A percentile compares a stretch with the other conserved stretches of the same genome.
phyloP scores from a whole-genome alignment of 2,888 invertebrate species.

The Poecilobothrus nobilitatus region DNA sequence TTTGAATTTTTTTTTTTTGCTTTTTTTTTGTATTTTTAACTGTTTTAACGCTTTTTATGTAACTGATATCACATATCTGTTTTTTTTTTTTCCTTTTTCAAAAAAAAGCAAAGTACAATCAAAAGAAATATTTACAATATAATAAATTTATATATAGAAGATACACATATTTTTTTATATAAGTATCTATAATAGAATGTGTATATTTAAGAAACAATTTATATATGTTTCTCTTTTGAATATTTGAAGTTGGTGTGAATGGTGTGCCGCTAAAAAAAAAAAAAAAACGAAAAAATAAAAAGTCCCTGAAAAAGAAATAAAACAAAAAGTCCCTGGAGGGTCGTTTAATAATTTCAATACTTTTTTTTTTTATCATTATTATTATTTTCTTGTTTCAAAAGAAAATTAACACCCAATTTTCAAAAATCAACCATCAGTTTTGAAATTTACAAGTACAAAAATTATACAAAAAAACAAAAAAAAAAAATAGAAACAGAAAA shows the following conservation, averaged over 20 bases:
- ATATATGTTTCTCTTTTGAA: no score
- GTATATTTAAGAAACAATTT: no score
- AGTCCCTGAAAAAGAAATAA: no score
- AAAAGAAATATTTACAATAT: no score
- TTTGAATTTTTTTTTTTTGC: no score
- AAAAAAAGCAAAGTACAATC: no score
- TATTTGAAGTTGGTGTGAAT: not conserved
- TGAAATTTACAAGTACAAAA: not conserved
- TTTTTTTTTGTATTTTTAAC: no score
- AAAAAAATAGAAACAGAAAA: not conserved
- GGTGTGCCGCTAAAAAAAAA: not conserved
- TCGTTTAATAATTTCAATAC: not conserved
- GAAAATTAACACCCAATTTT: slow-evolving; percentile 6
- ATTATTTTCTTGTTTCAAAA: not conserved
- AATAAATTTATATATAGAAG: no score
- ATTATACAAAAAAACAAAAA: not conserved
- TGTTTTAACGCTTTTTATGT: no score
- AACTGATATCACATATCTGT: no score
- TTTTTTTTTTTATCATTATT: not conserved
- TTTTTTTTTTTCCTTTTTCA: no score
- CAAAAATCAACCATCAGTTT: slow-evolving; percentile 1
- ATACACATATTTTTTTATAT: not conserved
- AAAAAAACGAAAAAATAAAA: not conserved
- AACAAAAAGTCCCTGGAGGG: not conserved
- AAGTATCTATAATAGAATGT: not conserved